Base-by-base conservation (phyloP, 2,888 invertebrate genomes). In the Metalampra italica region DNA sequence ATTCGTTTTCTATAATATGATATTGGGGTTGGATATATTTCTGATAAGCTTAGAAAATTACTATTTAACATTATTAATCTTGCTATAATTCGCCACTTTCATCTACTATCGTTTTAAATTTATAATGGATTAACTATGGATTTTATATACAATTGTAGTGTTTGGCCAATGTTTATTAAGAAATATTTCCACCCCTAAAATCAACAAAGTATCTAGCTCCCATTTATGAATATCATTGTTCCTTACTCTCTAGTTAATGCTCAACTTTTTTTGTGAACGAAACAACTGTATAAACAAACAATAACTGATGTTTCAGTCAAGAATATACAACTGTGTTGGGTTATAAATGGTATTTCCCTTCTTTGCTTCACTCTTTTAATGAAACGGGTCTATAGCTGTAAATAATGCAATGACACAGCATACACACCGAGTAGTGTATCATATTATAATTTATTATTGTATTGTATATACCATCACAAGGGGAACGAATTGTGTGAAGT, bases 131-230 rank as follows among this genome's bases (percentile, higher is more conserved):
- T 22, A 3, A 5, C 2, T 3, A 22, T 22, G 22, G 5, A 22
- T 22, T 22, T 3, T 22, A 22, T 22, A 22, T 22, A 3, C 5
- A 3, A 22, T 22, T 22, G 22, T 22, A 22, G 22, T 22, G 22
- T 2, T 3, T 22, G n/a, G 22, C 22, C 5, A 22, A 34, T 43
- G 22, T n/a, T 38, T 43, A 41, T 43, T 47, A 30, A 47, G 43
- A 47, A 47, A 37, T 38, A 29, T 37, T 38, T 43, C 43, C 15
- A 7, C 3, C n/a, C n/a, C n/a, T 42, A 32, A 47, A 38, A 12
- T 15, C 5, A 38, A 37, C 9, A 47, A 32, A 5, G 29, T 29
- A 37, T 49, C 49, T 49, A 40, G 48, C 48, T 48, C 48, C 48
- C 43, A 22, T 12, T 14, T 43, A 30, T 43, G n/a, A 9, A 32